A percentile compares a stretch with the other conserved stretches of the same genome.
Conservation (phyloP, 2,888 invertebrate genomes). For the Drosophila pegasa region DNA sequence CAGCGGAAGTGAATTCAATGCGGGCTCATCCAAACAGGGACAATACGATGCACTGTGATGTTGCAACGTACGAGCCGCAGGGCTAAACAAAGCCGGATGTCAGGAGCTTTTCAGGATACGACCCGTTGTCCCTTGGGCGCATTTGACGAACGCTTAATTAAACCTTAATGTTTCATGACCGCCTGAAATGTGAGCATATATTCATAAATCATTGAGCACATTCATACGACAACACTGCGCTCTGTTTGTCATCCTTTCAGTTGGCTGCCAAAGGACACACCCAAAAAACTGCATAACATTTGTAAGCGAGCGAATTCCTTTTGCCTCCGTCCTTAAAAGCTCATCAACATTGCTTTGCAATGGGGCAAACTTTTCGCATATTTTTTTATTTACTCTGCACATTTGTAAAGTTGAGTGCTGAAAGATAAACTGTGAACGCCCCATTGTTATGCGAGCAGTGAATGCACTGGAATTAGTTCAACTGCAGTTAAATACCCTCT, state of each 20-base stretch:
- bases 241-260: slow-evolving; percentile 21
- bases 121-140: slow-evolving; percentile 47
- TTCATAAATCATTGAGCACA: slow-evolving; percentile 56
- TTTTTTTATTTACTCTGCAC: slow-evolving; percentile 42
- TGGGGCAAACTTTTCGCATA: slow-evolving; percentile 22
- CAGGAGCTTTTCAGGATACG: slow-evolving; percentile 50
- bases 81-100: slow-evolving; percentile 63
- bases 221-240: background rate
- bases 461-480: slow-evolving; percentile 53
- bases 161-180: slow-evolving; percentile 77
- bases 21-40: slow-evolving; percentile 56
- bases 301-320: slow-evolving; percentile 33
- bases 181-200: slow-evolving; percentile 38
- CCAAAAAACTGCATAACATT: slow-evolving; percentile 23
- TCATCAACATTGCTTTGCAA: slow-evolving; percentile 52
- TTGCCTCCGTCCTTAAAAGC: slow-evolving; percentile 37
- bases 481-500: slow-evolving; percentile 36
- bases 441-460: slow-evolving; percentile 40
- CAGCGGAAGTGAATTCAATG: slow-evolving; percentile 68
- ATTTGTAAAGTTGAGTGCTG: slow-evolving; percentile 47
- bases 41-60: slow-evolving; percentile 54
- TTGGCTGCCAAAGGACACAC: slow-evolving; percentile 34
- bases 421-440: slow-evolving; percentile 52
- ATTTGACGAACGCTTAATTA: slow-evolving; percentile 73
- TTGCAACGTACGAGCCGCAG: slow-evolving; percentile 20